These are phyloP conservation scores for Onthophagus taurus DNA, from an alignment of 1,140 invertebrate genomes.

Conservation along the genomic window DNA sequence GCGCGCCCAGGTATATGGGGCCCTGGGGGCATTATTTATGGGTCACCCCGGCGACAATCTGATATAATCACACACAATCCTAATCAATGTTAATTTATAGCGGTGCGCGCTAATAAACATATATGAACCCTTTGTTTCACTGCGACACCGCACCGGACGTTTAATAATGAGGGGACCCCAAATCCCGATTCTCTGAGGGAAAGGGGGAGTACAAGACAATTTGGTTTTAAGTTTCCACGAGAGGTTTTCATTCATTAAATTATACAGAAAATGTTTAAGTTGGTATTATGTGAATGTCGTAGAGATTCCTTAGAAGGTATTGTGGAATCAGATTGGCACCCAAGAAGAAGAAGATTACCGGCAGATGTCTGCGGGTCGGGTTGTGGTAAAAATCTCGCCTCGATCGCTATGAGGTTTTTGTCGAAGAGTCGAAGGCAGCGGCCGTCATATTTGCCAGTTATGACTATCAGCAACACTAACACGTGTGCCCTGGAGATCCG, in stretches of 20 bases:
- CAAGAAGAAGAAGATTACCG: too few relatives aligned
- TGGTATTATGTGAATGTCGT: too few relatives aligned
- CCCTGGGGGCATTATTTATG: slow-evolving; percentile 30
- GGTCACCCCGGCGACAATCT: slow-evolving; percentile 30
- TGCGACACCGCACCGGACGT: too few relatives aligned
- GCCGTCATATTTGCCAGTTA: slow-evolving; percentile 15
- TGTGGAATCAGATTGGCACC: too few relatives aligned
- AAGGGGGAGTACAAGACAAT: too few relatives aligned
- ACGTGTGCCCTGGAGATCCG: slow-evolving; percentile 22
- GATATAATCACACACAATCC: slow-evolving; percentile 38
- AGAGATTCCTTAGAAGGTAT: too few relatives aligned
- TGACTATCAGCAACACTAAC: slow-evolving; percentile 17
- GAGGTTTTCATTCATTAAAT: too few relatives aligned
- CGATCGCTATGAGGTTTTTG: slow-evolving; percentile 10
- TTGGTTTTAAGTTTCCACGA: too few relatives aligned
- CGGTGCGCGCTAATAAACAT: slow-evolving; percentile 34
- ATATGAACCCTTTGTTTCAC: slow-evolving; percentile 36
- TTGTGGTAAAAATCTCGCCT: neutral
- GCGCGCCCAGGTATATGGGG: neutral
- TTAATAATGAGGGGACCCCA: too few relatives aligned
- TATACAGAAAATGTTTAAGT: too few relatives aligned
- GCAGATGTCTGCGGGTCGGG: too few relatives aligned
- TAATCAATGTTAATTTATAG: slow-evolving; percentile 38
- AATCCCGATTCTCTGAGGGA: too few relatives aligned
- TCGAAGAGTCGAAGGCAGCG: neutral